Conservation (phyloP, 2,113 vertebrate species). For the Cromileptes altivelis region DNA sequence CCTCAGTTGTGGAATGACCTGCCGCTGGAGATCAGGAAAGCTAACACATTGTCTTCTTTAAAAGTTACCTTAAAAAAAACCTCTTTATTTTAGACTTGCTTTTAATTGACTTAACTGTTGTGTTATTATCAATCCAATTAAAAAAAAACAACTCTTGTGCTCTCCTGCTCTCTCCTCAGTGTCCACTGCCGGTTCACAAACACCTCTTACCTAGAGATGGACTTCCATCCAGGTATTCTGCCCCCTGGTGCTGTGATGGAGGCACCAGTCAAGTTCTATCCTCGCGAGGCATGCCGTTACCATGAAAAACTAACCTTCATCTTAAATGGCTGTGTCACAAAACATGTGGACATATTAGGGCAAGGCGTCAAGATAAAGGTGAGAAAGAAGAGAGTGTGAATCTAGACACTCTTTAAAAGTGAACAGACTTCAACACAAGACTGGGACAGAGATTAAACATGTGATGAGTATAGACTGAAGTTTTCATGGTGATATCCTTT, state of each 20-base stretch:
- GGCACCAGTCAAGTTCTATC: slow-evolving; percentile 88
- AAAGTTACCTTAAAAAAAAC: too few relatives aligned
- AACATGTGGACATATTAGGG: slow-evolving; percentile 87
- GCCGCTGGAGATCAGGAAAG: too few relatives aligned
- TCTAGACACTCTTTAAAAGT: background rate
- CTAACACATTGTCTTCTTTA: too few relatives aligned
- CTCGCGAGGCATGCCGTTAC: slow-evolving; percentile 84
- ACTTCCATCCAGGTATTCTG: slow-evolving; percentile 79
- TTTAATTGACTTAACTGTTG: too few relatives aligned
- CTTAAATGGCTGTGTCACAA: slow-evolving; percentile 85
- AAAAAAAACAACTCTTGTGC: too few relatives aligned
- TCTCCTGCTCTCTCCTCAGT: slow-evolving; percentile 73
- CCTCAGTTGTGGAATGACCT: too few relatives aligned
- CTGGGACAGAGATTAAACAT: background rate
- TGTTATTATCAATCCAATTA: too few relatives aligned
- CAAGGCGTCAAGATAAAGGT: slow-evolving; percentile 91
- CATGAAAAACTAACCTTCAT: slow-evolving; percentile 87
- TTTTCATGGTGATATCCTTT: too few relatives aligned
- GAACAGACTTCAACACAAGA: background rate
- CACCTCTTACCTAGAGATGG: slow-evolving; percentile 82
- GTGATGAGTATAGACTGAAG: too few relatives aligned
- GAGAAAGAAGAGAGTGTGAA: slow-evolving; percentile 20
- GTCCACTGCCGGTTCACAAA: slow-evolving; percentile 86
- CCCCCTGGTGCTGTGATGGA: slow-evolving; percentile 81
- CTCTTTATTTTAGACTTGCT: too few relatives aligned